Base-by-base conservation (phyloP, 2,888 invertebrate genomes). In the Tetragonisca angustula region DNA sequence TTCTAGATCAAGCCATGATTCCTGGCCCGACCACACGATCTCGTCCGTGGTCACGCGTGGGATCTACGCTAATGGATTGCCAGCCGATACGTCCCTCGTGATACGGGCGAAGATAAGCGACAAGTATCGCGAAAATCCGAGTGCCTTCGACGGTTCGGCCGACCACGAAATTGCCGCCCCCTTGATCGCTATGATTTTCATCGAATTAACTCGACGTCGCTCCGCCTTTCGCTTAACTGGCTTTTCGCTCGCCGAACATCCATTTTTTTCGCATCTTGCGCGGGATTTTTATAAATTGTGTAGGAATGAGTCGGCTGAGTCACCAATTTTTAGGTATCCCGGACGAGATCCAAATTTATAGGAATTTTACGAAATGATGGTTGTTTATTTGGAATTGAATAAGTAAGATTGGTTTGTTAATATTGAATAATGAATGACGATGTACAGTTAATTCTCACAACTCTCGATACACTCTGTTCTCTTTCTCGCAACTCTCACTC, bases 61-160 rank as follows among this genome's bases (percentile, higher is more conserved):
- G 86, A 89, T 88, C 88, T 82, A 84, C 90, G 88, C 86, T 89
- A 89, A 89, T 88, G 88, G 89, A 89, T 88, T 84, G 89, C 84
- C 77, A 67, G 77, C 77, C 81, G 83, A 86, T 83, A 83, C 79
- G 77, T 72, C 67, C 81, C 52, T 13, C 54, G 49, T 68, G 64
- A 59, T 79, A 54, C 71, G 80, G 68, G 75, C 68, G 71, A 75
- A 76, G 80, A 72, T 77, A 82, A 84, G 81, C 89, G 84, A 79
- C 81, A 75, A 79, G 85, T 87, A 82, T 85, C 86, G 82, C 69
- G 89, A 85, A 86, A 88, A 89, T 76, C 52, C 69, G 65, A 64
- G 68, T 75, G 56, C 76, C 80, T 84, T 75, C 73, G 79, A 82
- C 75, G 82, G 75, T 52, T 61, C 82, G 36, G 49, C 52, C 65